Conservation (phyloP, 2,113 vertebrate species). For the Ceyx margarethae region DNA sequence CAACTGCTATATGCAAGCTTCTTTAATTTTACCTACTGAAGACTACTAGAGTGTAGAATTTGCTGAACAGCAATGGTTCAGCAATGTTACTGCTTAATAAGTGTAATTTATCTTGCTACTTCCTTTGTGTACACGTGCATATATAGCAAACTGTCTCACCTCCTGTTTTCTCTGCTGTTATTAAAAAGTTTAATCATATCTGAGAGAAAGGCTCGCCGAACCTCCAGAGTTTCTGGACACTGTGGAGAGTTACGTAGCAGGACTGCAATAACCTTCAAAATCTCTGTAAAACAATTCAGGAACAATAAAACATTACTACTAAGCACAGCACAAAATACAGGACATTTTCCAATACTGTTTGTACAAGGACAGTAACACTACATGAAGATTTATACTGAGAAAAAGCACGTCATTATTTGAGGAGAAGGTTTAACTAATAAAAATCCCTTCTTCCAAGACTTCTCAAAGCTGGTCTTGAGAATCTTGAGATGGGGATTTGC, state of each 20-base stretch:
- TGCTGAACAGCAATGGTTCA: neutral
- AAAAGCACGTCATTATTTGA: neutral
- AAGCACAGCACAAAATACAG: neutral
- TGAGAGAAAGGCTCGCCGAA: slow-evolving; percentile 91
- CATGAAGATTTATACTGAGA: neutral
- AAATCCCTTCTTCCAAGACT: neutral
- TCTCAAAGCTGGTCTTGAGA: neutral
- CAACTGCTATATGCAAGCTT: neutral
- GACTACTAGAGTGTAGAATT: neutral
- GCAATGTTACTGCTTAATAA: neutral
- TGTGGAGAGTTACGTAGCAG: slow-evolving; percentile 87
- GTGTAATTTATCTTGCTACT: neutral
- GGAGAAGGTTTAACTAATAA: neutral
- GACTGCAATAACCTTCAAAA: slow-evolving; percentile 93
- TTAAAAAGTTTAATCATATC: slow-evolving; percentile 99
- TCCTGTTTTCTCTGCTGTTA: slow-evolving; percentile 96
- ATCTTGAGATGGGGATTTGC: neutral
- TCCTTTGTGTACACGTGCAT: neutral
- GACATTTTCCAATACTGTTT: neutral
- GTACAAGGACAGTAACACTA: neutral
- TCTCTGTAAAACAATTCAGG: slow-evolving; percentile 80
- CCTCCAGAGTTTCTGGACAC: slow-evolving; percentile 88
- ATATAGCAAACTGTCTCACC: slow-evolving; percentile 72
- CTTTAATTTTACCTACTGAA: neutral
- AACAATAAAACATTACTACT: slow-evolving; percentile 35